Evolutionary conservation across 2,797 vertebrate genomes (phyloP), one percentile per base, ranked within the genome.

Genomic region (Falco novaeseelandiae): DNA sequence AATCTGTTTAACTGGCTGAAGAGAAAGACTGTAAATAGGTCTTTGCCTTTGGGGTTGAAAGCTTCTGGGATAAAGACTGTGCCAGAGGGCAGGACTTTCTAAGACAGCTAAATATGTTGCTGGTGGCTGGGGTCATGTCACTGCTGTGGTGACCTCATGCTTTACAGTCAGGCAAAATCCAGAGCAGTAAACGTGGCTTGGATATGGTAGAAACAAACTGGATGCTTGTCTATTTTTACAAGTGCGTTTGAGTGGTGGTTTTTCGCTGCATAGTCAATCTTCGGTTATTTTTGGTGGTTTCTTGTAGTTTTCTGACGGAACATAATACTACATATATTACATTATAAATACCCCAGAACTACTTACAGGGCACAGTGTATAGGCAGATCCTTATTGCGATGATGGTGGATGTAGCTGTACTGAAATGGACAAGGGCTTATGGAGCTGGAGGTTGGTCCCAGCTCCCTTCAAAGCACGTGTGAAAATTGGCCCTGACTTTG

Each of bases 181-280:
- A 19, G 11, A 70, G 48, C 7, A 14, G 8, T 3, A 59, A 74
- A 59, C 3, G 1, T 1, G 38, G 26, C 29, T 54, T 67, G 63
- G 44, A 7, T 8, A 26, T 10, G 34, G 9, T 16, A 66, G 48
- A 12, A 81, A 55, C 6, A 69, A 48, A 29, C 1, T 2, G 36
- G 57, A 4, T 10, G 20, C 20, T 57, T 8, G 8, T n/a, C 48
- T 29, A 1, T 72, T 42, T 71, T 42, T 55, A 26, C 21, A 77
- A 27, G 10, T 0, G 1, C 5, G 19, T 70, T 7, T 15, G 7
- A 80, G n/a, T 1, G 2, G 6, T 1, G 72, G 5, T 10, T 26
- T 27, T 80, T 67, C 26, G 30, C 29, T 61, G 21, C 32, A 0
- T 25, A 25, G 57, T 10, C 61, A 95, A n/a, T n/a, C 6, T 16